Base-by-base conservation (phyloP, 2,888 invertebrate species). In the Epistrophella euchroma region DNA sequence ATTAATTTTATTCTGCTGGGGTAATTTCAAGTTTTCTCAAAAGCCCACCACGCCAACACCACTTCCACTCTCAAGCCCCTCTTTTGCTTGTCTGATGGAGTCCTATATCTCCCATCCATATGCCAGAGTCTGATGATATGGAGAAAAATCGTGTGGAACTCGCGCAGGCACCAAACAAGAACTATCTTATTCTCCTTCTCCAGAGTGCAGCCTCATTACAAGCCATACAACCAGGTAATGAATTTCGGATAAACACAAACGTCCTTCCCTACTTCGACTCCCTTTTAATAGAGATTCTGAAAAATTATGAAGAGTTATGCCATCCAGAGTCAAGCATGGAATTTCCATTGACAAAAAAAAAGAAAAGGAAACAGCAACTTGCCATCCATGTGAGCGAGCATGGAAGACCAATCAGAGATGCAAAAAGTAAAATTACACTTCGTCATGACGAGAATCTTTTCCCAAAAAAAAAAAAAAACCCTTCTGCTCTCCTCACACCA, bases 281-380 rank as follows among this genome's bases (percentile, higher is more conserved):
- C 19, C 19, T 43, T n/a, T n/a, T 43, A 15, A 43, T 25, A 35
- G 62, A 52, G 71, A 77, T 81, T 81, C 82, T 64, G 50, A 68
- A 86, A 86, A 86, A 82, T 82, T 86, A 86, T 86, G 86, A 86
- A 78, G 82, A 86, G 77, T 86, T 86, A 86, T 86, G 86, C 86
- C 86, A 86, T 82, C 50, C 81, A 77, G 19, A 68, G 85, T 64
- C 70, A 77, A 77, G 37, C 81, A 71, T 70, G 86, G 85, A 85
- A 73, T 81, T 85, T 80, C 58, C 75, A 80, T 68, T 47, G 80
- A 60, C 37, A 64, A 72, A 52, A 60, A 66, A 71, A 66, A 72
- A 37, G 2, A 37, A 28, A 68, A 60, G 28, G 13, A 19, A 52
- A 37, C 13, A 11, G 10, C 40, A 28, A 32, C 7, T 13, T 32